phyloP scores from a whole-genome alignment of 2,797 vertebrate genomes.

The Scarus forsteni region DNA sequence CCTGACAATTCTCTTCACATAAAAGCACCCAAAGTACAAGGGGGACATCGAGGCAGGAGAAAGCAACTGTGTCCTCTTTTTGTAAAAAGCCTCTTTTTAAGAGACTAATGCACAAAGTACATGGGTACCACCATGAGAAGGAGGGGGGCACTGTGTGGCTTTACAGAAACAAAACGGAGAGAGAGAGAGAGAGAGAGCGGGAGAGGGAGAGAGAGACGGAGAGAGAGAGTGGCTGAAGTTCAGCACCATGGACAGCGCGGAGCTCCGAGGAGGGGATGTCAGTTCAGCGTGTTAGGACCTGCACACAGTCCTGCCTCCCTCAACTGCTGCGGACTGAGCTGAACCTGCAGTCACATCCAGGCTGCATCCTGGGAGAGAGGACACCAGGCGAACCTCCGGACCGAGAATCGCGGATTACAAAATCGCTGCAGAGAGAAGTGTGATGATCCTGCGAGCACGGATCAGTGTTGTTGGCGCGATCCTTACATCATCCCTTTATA shows the following conservation, averaged over 20 bases:
- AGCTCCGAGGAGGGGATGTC: slow-evolving; percentile 39
- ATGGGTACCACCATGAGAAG: slow-evolving; percentile 54
- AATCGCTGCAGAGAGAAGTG: slow-evolving; percentile 43
- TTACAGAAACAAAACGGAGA: neutral
- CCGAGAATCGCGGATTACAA: slow-evolving; percentile 26
- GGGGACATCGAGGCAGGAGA: too few species aligned
- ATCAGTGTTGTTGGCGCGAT: slow-evolving; percentile 55
- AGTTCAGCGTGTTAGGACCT: slow-evolving; percentile 36
- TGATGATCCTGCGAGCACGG: slow-evolving; percentile 26
- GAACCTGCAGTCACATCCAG: neutral
- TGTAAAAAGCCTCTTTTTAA: neutral
- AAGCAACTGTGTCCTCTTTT: slow-evolving; percentile 17
- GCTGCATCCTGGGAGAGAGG: slow-evolving; percentile 7
- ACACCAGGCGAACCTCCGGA: slow-evolving; percentile 3
- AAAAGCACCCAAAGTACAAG: too few species aligned
- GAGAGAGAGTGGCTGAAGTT: slow-evolving; percentile 46
- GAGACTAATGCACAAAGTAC: slow-evolving; percentile 3
- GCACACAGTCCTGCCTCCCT: slow-evolving; percentile 43
- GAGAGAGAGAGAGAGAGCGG: neutral
- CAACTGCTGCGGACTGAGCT: slow-evolving; percentile 9
- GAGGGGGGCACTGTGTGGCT: slow-evolving; percentile 68
- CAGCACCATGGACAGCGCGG: slow-evolving; percentile 67
- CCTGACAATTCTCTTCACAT: too few species aligned
- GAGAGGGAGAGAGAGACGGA: slow-evolving; percentile 14
- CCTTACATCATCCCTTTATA: slow-evolving; percentile 75